phyloP scores from a whole-genome alignment of 2,113 vertebrate species.

The Tetrax tetrax region DNA sequence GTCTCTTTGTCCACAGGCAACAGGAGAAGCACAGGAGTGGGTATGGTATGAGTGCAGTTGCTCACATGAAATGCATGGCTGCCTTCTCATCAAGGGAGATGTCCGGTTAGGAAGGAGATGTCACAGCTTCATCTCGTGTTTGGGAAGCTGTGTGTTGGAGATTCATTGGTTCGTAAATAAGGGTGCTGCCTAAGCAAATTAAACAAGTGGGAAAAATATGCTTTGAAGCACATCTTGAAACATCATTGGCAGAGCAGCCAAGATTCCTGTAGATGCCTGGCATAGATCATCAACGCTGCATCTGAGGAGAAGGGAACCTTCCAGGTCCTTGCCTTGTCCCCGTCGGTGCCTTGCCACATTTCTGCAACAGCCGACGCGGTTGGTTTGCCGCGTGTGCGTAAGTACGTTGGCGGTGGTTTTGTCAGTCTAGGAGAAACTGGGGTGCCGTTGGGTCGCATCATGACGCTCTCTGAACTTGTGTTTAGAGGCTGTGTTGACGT shows the following conservation, averaged over 20 bases:
- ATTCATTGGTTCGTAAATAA: background rate
- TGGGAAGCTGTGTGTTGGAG: fast-evolving
- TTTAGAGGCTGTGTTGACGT: background rate
- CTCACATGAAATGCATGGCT: background rate
- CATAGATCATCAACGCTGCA: fast-evolving
- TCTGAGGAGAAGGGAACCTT: background rate
- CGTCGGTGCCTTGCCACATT: fast-evolving
- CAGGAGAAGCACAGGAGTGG: background rate
- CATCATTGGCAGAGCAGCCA: background rate
- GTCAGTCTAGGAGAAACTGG: background rate
- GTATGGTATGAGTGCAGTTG: background rate
- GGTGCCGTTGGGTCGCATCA: fast-evolving
- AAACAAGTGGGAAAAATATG: background rate
- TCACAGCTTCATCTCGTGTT: background rate
- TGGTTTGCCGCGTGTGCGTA: fast-evolving
- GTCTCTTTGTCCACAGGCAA: fast-evolving
- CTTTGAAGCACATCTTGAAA: background rate
- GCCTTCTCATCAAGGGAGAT: background rate
- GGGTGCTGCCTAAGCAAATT: background rate
- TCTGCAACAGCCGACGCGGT: fast-evolving
- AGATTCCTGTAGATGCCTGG: background rate
- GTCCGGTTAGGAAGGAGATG: background rate
- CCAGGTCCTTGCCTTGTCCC: background rate
- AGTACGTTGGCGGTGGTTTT: background rate
- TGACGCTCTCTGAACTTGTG: fast-evolving